Base-by-base conservation (phyloP, 2,113 vertebrate species). In the Eurypyga helias region DNA sequence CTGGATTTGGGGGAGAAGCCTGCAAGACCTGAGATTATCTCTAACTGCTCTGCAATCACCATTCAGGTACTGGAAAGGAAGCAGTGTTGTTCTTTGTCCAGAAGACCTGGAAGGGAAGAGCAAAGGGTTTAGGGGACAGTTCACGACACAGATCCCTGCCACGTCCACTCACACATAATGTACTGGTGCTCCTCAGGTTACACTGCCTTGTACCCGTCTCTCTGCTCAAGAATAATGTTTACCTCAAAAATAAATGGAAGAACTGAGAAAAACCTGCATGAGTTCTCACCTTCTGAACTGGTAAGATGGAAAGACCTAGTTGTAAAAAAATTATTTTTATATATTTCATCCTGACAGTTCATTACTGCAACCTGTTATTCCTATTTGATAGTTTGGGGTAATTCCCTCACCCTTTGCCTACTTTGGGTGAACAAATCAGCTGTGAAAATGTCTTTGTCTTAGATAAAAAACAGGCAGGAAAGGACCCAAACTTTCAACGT, bases 201-300 rank as follows among this genome's bases (percentile, higher is more conserved):
- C 13, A 2, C 10, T 34, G 78, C 45, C 58, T 52, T 38, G 45
- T 52, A 10, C 1, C 51, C 0, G 0, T 29, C 19, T 57, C n/a
- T 34, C 36, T 38, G 45, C 49, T 45, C 8, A 0, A 33, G n/a
- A 46, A 24, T 19, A 28, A 34, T 43, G 31, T 75, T 24, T 28
- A 21, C 41, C 64, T 52, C 78, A 52, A 11, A 83, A 60, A 21
- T 41, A 29, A 65, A 29, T 38, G 41, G 58, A 76, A 57, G 23
- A 9, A 33, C 17, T 49, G 43, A 77, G 71, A 52, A n/a, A n/a
- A 45, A 11, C 17, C 16, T 58, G 34, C 43, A 7, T 64, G 57
- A 70, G 24, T 14, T 17, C 18, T 66, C n/a, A 16, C 54, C 34
- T 60, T 36, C 41, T n/a, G 34, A 45, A 33, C 1, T 48, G 38